A percentile compares a stretch with the other conserved stretches of the same genome.
Evolutionary conservation across 2,888 invertebrate species (phyloP).

Genomic region (Tipula confusa): DNA sequence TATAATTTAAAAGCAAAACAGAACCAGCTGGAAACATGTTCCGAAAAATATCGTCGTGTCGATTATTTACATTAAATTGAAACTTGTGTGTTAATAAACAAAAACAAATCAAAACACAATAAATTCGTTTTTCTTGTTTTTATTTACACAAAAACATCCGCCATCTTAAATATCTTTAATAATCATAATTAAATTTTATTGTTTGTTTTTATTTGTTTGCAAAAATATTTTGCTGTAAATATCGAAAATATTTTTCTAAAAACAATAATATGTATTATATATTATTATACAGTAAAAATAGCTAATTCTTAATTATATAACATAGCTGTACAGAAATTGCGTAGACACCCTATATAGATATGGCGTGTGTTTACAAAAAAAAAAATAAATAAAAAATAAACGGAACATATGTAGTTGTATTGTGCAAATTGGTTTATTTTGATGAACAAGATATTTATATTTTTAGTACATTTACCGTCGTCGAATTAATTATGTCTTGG

Average conservation of each 20-base stretch:
- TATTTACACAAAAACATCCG: not conserved
- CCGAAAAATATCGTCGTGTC: not conserved
- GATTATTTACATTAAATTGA: not conserved
- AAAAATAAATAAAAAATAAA: not conserved
- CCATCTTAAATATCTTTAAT: not conserved
- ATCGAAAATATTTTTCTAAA: not conserved
- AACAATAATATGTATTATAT: not conserved
- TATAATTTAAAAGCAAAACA: not conserved
- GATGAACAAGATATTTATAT: not conserved
- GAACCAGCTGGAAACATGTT: not conserved
- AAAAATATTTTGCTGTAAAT: not conserved
- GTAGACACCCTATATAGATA: not conserved
- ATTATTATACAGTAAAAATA: not conserved
- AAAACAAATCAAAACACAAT: not conserved
- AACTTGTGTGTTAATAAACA: not conserved
- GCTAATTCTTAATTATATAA: conserved; percentile 17
- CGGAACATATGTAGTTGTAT: conserved; percentile 12
- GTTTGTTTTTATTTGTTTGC: not conserved
- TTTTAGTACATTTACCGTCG: not conserved
- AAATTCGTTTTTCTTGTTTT: not conserved
- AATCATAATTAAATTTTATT: conserved; percentile 3
- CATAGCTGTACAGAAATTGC: not conserved
- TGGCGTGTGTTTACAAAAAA: conserved; percentile 25
- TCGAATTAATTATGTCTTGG: too few relatives aligned
- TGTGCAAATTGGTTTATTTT: conserved; percentile 25